Percentiles rank a stretch among this genome's conserved stretches.
Conservation (phyloP, 2,113 vertebrate species). For the Coturnix japonica region DNA sequence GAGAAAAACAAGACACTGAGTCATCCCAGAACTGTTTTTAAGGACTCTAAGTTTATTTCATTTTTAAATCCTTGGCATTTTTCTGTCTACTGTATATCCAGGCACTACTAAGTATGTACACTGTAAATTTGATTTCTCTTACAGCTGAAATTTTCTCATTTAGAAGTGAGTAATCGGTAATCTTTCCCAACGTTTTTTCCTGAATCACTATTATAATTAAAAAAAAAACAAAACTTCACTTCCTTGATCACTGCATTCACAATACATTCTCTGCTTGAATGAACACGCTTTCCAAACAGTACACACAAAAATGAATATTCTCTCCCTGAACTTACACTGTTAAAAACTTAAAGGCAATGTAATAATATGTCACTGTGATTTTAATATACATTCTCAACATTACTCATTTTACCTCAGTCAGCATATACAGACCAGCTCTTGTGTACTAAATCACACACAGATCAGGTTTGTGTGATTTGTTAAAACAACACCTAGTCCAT, state of each 20-base stretch:
- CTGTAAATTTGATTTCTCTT: not conserved
- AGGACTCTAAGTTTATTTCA: not conserved
- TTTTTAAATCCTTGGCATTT: not conserved
- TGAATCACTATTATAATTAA: not conserved
- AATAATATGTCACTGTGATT: not conserved
- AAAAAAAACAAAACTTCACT: not conserved
- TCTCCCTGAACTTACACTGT: not conserved
- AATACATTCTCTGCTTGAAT: not conserved
- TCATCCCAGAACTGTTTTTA: not conserved
- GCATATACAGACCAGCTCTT: not conserved
- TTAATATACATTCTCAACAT: not conserved
- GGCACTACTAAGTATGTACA: not conserved
- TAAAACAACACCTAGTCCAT: not conserved
- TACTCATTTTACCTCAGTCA: not conserved
- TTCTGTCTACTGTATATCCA: not conserved
- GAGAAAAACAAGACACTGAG: not conserved
- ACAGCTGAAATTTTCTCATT: not conserved
- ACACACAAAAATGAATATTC: not conserved
- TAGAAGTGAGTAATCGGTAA: not conserved
- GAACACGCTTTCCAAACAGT: not conserved
- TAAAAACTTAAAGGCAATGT: not conserved
- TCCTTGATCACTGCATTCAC: not conserved
- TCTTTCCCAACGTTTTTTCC: not conserved
- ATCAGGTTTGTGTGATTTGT: not conserved
- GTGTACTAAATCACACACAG: not conserved